Percentiles rank a stretch among this genome's conserved stretches.
These are phyloP conservation scores for Drosophila subpulchrella DNA, from an alignment of 1,140 invertebrate genomes.

Conservation along the genomic window DNA sequence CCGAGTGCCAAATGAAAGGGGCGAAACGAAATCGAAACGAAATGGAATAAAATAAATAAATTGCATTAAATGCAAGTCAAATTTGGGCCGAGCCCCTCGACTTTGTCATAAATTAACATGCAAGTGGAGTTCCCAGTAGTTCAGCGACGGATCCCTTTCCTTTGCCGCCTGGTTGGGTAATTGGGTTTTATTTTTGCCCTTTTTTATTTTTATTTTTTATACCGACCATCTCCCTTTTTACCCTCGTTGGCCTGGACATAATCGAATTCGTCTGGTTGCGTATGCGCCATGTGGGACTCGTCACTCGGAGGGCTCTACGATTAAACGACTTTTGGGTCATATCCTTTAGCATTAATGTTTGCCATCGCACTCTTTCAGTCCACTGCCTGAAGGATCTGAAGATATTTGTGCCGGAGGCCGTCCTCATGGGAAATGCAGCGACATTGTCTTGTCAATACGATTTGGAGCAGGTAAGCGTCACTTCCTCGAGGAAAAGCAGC, in stretches of 20 bases:
- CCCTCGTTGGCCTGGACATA: conserved; percentile 29
- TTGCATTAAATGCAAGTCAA: conserved; percentile 66
- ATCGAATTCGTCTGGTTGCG: conserved; percentile 63
- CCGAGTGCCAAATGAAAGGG: conserved; percentile 7
- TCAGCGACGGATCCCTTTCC: conserved; percentile 16
- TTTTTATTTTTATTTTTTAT: conserved; percentile 12
- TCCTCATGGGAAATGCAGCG: conserved; percentile 89
- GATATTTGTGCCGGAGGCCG: conserved; percentile 90
- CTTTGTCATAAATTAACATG: conserved; percentile 79
- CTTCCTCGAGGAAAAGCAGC: conserved; percentile 35
- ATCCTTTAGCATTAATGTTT: conserved; percentile 36
- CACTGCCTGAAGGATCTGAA: conserved; percentile 88
- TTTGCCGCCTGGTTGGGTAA: conserved; percentile 44
- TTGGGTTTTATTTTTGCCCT: conserved; percentile 61
- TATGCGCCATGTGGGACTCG: conserved; percentile 18
- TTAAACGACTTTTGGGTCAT: conserved; percentile 53
- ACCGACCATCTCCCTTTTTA: conserved; percentile 5
- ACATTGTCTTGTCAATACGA: conserved; percentile 92
- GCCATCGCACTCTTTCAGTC: conserved; percentile 40
- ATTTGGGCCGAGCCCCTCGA: conserved; percentile 24
- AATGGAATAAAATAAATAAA: conserved; percentile 65
- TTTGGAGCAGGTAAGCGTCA: conserved; percentile 87
- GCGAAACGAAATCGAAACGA: conserved; percentile 18
- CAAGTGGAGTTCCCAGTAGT: conserved; percentile 45
- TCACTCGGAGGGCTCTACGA: conserved; percentile 7